Percentiles rank a stretch among this genome's conserved stretches.
Evolutionary conservation across 2,113 vertebrate species (phyloP).

Genomic region (Mus pahari): DNA sequence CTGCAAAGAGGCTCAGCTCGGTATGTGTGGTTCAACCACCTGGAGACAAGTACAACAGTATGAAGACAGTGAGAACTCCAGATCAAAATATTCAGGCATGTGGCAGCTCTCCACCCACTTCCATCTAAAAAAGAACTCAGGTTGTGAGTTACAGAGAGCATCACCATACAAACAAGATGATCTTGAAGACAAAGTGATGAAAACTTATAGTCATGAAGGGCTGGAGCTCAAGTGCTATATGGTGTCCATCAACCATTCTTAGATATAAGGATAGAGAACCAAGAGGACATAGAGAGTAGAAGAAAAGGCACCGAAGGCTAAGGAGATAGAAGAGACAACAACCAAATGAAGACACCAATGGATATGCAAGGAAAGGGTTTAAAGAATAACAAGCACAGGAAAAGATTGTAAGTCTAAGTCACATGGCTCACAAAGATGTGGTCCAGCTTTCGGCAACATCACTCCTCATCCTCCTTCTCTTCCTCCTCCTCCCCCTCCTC

Average conservation of each 20-base stretch:
- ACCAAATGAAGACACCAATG: neutral
- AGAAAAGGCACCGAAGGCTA: neutral
- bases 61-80: neutral
- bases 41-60: neutral
- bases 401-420: neutral
- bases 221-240: too few species aligned
- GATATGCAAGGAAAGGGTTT: neutral
- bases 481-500: too few species aligned
- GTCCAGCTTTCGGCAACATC: neutral
- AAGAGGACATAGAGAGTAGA: neutral
- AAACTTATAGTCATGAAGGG: neutral
- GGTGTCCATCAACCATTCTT: neutral
- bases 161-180: neutral
- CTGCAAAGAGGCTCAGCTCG: neutral
- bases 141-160: neutral
- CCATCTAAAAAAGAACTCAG: neutral
- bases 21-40: neutral
- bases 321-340: neutral
- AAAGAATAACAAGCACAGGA: neutral
- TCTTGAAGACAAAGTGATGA: neutral
- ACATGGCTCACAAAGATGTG: neutral
- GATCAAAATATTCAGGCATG: neutral
- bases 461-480: neutral
- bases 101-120: neutral
- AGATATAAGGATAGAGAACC: neutral